Percentiles rank a stretch among this genome's conserved stretches.
Conservation (phyloP, 2,797 vertebrate genomes). For the Poecilia wingei region DNA sequence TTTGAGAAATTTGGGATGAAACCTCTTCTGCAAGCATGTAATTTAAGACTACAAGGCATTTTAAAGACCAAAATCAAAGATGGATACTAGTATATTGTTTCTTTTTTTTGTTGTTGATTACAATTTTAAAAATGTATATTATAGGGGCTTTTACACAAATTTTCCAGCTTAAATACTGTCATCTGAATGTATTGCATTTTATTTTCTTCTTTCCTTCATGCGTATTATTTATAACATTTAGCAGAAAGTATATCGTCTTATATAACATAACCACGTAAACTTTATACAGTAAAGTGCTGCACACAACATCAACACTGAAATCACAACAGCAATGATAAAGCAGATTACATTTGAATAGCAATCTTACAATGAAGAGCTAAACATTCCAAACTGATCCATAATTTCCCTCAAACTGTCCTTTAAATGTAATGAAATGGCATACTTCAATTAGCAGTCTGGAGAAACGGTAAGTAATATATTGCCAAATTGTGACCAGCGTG, state of each 20-base stretch:
- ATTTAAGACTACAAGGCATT: conserved; percentile 12
- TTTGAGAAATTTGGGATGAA: conserved; percentile 12
- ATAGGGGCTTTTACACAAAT: conserved; percentile 67
- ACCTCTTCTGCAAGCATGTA: conserved; percentile 30
- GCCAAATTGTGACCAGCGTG: conserved; percentile 67
- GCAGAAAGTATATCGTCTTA: conserved; percentile 48
- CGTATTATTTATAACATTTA: conserved; percentile 40
- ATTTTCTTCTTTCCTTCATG: conserved; percentile 52
- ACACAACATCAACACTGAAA: conserved; percentile 63
- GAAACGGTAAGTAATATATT: conserved; percentile 60
- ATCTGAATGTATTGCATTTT: conserved; percentile 55
- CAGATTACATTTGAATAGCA: conserved; percentile 42
- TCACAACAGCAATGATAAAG: conserved; percentile 54
- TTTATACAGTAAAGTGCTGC: conserved; percentile 77
- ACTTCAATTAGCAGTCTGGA: conserved; percentile 32
- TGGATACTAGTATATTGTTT: conserved; percentile 25
- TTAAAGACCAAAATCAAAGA: conserved; percentile 29
- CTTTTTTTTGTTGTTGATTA: conserved; percentile 27
- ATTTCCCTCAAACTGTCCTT: conserved; percentile 47
- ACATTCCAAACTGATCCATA: conserved; percentile 51
- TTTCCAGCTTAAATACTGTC: conserved; percentile 68
- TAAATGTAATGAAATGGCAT: conserved; percentile 42
- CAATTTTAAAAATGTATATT: conserved; percentile 47
- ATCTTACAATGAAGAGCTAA: conserved; percentile 35
- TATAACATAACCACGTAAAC: conserved; percentile 68